Base-by-base conservation (phyloP, 2,113 vertebrate species). In the Pachycephala philippinensis region DNA sequence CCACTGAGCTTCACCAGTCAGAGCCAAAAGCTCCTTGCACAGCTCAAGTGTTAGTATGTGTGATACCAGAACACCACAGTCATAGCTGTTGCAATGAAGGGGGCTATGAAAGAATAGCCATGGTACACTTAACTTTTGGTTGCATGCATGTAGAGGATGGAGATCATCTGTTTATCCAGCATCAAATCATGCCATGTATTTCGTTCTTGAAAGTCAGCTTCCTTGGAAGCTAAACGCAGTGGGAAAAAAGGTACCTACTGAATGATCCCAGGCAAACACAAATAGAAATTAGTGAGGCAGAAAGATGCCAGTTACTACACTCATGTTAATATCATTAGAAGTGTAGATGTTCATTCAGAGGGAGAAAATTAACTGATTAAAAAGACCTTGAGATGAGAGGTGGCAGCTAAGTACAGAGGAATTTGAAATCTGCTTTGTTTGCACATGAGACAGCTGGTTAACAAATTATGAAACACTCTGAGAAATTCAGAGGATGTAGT, bases 351-450 rank as follows among this genome's bases (percentile, higher is more conserved):
- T 90, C 76, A 84, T 64, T 81, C 76, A 81, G 52, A 94, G 83
- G 66, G 40, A 97, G 83, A 84, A 95, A 90, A 90, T 92, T 71
- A 90, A 87, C 80, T 92, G 72, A 93, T 92, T 64, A 87, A 87
- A 90, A 96, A 81, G 90, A 94, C 86, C 71, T 88, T 93, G 68
- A 95, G 52, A 89, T 57, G 56, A 92, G 50, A 94, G 40, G 40
- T 89, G 83, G 64, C 76, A 93, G 83, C 37, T 84, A 70, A 75
- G 44, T 84, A 87, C 56, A 79, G 53, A 78, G 35, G 47, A 84
- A 72, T 84, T 89, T 82, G 69, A 92, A 90, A 96, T 90, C 72
- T 86, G 57, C 45, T 96, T 90, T 90, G 64, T 89, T 95, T 92
- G 90, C 76, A 64, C 56, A 56, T 44, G 56, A 96, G 72, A 84